Conservation (phyloP, 2,888 invertebrate species). For the Aspidapion aeneum region DNA sequence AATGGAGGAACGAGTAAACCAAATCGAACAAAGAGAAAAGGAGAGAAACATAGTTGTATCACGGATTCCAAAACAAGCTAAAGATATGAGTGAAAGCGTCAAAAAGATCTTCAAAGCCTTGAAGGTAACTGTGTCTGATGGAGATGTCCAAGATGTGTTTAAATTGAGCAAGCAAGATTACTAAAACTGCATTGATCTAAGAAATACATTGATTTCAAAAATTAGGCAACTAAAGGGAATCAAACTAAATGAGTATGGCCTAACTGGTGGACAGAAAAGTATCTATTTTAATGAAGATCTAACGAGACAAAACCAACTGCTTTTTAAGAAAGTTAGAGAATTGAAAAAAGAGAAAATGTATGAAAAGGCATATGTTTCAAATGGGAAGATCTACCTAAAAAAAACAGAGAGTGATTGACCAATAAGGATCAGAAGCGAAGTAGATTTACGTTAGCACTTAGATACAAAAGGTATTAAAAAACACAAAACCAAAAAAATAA, state of each 20-base stretch:
- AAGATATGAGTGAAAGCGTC: slow-evolving; percentile 2
- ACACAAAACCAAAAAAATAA: too few relatives aligned
- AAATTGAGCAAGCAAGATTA: neutral
- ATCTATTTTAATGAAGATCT: neutral
- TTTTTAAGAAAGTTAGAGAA: neutral
- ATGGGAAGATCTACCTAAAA: neutral
- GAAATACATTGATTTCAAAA: neutral
- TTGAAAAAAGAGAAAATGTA: neutral
- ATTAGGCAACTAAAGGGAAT: neutral
- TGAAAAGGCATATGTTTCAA: neutral
- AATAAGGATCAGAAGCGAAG: neutral
- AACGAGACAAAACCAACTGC: neutral
- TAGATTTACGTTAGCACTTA: too few relatives aligned
- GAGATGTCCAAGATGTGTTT: neutral
- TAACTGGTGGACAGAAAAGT: neutral
- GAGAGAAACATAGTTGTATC: slow-evolving; percentile 2
- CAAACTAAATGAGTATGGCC: neutral
- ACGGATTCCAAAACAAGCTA: slow-evolving; percentile 2
- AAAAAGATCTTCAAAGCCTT: slow-evolving; percentile 3
- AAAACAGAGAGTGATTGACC: neutral
- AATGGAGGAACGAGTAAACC: slow-evolving; percentile 4
- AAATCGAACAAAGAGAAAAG: slow-evolving; percentile 4
- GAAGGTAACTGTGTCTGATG: slow-evolving; percentile 1
- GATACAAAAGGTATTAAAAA: too few relatives aligned
- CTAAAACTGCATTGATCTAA: neutral